Conservation (phyloP, 2,888 invertebrate genomes). For the Himalopsyche kuldschensis region DNA sequence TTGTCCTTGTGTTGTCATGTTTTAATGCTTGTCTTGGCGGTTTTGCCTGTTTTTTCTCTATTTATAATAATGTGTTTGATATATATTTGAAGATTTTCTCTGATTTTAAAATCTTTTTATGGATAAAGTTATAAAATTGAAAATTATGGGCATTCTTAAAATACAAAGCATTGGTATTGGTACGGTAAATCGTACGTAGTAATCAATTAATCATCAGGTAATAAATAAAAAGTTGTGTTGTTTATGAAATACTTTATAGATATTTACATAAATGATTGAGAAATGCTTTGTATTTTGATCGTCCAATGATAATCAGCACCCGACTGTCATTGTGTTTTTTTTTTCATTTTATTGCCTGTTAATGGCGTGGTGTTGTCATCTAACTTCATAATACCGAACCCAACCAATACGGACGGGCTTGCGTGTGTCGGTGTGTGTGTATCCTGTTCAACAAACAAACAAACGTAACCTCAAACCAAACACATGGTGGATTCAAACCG, state of each 20-base stretch:
- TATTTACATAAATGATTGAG: too few species aligned
- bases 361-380: slow-evolving; percentile 36
- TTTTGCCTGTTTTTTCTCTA: neutral
- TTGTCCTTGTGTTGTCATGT: neutral
- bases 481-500: neutral
- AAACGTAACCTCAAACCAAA: slow-evolving; percentile 4
- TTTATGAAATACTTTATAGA: too few species aligned
- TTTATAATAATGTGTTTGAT: neutral
- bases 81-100: neutral
- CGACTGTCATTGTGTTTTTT: neutral
- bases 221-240: too few species aligned
- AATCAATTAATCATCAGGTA: too few species aligned
- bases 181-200: too few species aligned
- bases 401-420: slow-evolving; percentile 29
- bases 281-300: neutral
- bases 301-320: neutral
- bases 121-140: neutral
- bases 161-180: neutral
- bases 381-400: slow-evolving; percentile 30
- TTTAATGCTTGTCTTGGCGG: neutral
- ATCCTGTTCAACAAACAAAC: slow-evolving; percentile 3
- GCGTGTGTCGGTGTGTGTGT: slow-evolving; percentile 32
- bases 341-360: slow-evolving; percentile 31
- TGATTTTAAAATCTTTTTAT: neutral
- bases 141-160: neutral